Evolutionary conservation across 2,888 invertebrate genomes (phyloP), one percentile per base, ranked within the genome.

Genomic region (Apamea crenata): DNA sequence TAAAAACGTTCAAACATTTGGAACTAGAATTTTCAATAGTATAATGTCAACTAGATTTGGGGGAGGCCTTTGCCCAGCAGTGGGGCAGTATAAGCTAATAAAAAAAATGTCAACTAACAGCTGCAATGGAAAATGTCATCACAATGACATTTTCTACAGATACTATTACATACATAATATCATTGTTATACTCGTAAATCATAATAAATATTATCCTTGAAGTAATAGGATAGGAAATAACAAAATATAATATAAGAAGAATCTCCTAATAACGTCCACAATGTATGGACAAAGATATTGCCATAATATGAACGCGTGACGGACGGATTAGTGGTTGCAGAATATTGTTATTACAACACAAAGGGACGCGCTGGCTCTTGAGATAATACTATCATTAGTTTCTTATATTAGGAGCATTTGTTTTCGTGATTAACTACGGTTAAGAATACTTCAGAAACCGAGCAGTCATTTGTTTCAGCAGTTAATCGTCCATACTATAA

Each of bases 291-390:
- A 73, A 73, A 66, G 61, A 69, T 82, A 83, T 82, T 74, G 59
- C 29, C 59, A 8, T 66, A 74, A 73, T 83, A 40, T 29, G 65
- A 44, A 69, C 73, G 63, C 36, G 36, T 82, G 61, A n/a, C 69
- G 21, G 21, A n/a, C 53, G 83, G 65, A 79, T 82, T 82, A 74
- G 65, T 29, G 79, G 65, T 7, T 74, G 1, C 50, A 65, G 50
- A 67, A 78, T 69, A 78, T 83, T 83, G 63, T 77, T 82, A n/a
- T 73, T 77, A 63, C 47, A 44, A 83, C 29, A 68, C 61, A 68
- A 47, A 65, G n/a, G 50, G 40, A 36, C 18, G 56, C 10, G 5
- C 25, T 29, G 32, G 16, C 18, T 78, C 25, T 25, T 10, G n/a
- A 44, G 40, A 63, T 83, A 72, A 72, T 82, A 21, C 29, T 2